A percentile compares a stretch with the other conserved stretches of the same genome.
These are phyloP conservation scores for Penaeus monodon DNA, from an alignment of 2,888 invertebrate species.

Conservation along the genomic window DNA sequence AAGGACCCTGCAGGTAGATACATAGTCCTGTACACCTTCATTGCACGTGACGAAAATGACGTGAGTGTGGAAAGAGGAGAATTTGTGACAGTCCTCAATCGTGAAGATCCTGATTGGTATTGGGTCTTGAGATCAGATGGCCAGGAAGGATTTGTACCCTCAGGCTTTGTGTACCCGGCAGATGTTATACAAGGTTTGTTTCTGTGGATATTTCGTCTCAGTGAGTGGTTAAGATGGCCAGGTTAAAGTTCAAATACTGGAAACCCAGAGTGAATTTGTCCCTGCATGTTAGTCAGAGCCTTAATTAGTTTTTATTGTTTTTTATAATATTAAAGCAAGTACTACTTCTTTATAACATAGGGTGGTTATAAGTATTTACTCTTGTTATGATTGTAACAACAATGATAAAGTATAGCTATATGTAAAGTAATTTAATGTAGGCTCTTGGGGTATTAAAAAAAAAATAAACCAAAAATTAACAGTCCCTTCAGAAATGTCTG, in stretches of 20 bases:
- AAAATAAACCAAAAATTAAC: too few species aligned
- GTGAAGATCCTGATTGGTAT: constrained; percentile 96
- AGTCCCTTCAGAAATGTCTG: too few species aligned
- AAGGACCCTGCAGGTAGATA: constrained; percentile 90
- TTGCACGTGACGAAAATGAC: constrained; percentile 93
- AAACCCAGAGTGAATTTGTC: not conserved
- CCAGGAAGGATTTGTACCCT: constrained; percentile 95
- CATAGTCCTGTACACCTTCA: constrained; percentile 92
- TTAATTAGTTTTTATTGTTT: not conserved
- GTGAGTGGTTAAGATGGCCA: not conserved
- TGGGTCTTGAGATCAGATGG: constrained; percentile 94
- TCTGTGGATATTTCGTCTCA: not conserved
- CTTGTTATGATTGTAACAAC: too few species aligned
- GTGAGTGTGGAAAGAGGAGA: constrained; percentile 93
- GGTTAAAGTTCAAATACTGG: not conserved
- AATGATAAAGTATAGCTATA: too few species aligned
- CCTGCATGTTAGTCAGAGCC: not conserved
- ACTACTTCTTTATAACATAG: too few species aligned
- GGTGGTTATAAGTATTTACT: too few species aligned
- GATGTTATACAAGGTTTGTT: constrained; percentile 78
- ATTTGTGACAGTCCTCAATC: constrained; percentile 93
- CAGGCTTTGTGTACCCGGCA: constrained; percentile 92
- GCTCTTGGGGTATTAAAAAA: too few species aligned
- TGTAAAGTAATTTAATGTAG: too few species aligned
- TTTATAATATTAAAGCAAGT: not conserved